phyloP scores from a whole-genome alignment of 2,113 vertebrate species.

The Nymphicus hollandicus region DNA sequence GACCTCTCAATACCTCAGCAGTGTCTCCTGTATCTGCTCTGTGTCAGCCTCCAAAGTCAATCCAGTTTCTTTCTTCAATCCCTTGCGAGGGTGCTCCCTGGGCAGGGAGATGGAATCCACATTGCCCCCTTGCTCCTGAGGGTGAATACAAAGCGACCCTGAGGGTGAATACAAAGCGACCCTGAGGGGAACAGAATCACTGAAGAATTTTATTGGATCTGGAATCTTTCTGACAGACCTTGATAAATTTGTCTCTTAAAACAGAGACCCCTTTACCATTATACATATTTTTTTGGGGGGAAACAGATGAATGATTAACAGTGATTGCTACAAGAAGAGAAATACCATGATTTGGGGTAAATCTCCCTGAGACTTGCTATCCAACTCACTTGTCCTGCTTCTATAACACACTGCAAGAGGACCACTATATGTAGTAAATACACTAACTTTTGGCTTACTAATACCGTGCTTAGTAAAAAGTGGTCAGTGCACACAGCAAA shows the following conservation, averaged over 20 bases:
- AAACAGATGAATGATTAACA: not conserved
- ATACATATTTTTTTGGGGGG: not conserved
- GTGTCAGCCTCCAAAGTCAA: not conserved
- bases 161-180: not conserved
- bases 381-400: not conserved
- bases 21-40: not conserved
- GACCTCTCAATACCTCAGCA: not conserved
- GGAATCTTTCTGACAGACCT: not conserved
- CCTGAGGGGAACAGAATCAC: not conserved
- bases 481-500: not conserved
- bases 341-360: not conserved
- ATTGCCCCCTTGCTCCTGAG: not conserved
- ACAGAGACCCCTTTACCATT: not conserved
- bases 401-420: not conserved
- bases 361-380: not conserved
- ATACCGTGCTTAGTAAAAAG: not conserved
- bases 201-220: not conserved
- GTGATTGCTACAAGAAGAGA: not conserved
- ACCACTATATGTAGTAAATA: not conserved
- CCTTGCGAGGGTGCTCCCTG: accelerated
- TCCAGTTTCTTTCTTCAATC: not conserved
- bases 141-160: not conserved
- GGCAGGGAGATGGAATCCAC: not conserved
- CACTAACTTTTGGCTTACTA: not conserved
- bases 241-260: not conserved